Base-by-base conservation (phyloP, 2,888 invertebrate species). In the Trachelus iudaicus region DNA sequence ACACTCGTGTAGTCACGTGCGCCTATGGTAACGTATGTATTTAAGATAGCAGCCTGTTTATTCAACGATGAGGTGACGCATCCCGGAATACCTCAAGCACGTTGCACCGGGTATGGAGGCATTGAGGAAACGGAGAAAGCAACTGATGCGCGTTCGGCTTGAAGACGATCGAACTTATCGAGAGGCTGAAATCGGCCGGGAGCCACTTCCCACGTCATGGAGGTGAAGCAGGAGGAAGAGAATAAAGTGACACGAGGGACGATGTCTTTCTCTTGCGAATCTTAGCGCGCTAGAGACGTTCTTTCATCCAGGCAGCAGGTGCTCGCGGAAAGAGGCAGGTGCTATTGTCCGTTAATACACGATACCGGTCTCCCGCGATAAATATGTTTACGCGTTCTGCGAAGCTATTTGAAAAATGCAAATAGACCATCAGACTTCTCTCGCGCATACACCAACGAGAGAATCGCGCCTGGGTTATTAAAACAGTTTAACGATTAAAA, bases 31-130 rank as follows among this genome's bases (percentile, higher is more conserved):
- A 56, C 56, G 56, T 56, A 56, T 56, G 56, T 56, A 23, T 23
- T 56, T 56, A 71, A 80, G 77, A 80, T 79, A 79, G 77, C 75
- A 76, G 69, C 77, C 76, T 77, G 73, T 74, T 80, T 79, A 79
- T 80, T 77, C 74, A 75, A 79, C 56, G 71, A 69, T 73, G 77
- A 35, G 33, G 56, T 79, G 77, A 79, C 77, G 74, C 73, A 75
- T 13, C 23, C 9, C 23, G 56, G 56, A 56, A 56, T 56, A 56
- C 56, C 56, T 56, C 23, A 6, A 56, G 56, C 56, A 23, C 56
- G 56, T 23, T 56, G 56, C 56, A 56, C 56, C 9, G 56, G 6
- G 56, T 56, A 56, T 23, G 6, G 56, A 56, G 23, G 56, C 56
- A 56, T 56, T 56, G 23, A 56, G 56, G 56, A 56, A 56, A 56